Conservation (phyloP, 2,797 vertebrate species). For the Poeciliopsis gracilis region DNA sequence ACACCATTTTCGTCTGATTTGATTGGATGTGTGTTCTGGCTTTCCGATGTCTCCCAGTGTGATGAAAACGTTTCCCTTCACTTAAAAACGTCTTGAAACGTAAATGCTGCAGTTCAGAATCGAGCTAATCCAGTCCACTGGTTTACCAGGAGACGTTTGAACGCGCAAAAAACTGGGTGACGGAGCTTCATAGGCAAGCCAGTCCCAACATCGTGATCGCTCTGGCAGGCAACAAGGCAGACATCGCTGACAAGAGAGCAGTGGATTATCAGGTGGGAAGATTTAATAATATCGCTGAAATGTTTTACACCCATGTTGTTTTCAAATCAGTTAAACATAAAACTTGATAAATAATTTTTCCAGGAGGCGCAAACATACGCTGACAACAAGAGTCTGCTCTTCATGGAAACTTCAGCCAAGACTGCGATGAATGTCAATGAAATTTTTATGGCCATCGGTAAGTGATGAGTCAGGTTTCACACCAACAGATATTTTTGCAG, state of each 20-base stretch:
- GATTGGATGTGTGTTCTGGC: background rate
- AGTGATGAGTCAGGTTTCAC: slow-evolving; percentile 27
- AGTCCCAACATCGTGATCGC: slow-evolving; percentile 95
- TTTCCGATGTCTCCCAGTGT: background rate
- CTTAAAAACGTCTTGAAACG: background rate
- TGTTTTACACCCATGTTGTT: background rate
- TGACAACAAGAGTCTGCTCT: slow-evolving; percentile 93
- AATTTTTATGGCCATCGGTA: slow-evolving; percentile 96
- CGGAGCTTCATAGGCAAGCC: slow-evolving; percentile 93
- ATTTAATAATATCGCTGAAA: background rate
- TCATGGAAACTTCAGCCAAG: slow-evolving; percentile 97
- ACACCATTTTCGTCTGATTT: background rate
- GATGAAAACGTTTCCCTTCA: background rate
- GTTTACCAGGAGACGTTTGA: slow-evolving; percentile 87
- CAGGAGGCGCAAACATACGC: slow-evolving; percentile 93
- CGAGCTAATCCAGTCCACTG: slow-evolving; percentile 17
- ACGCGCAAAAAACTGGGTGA: slow-evolving; percentile 95
- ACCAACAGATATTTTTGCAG: background rate
- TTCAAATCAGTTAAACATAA: background rate
- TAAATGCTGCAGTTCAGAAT: background rate
- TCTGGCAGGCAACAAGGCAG: slow-evolving; percentile 93
- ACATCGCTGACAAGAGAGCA: slow-evolving; percentile 90
- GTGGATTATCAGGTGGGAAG: slow-evolving; percentile 88
- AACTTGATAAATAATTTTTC: background rate
- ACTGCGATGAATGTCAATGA: slow-evolving; percentile 95